These are phyloP conservation scores for Rhegmatorhina hoffmannsi DNA, from an alignment of 2,113 vertebrate species.

Conservation along the genomic window DNA sequence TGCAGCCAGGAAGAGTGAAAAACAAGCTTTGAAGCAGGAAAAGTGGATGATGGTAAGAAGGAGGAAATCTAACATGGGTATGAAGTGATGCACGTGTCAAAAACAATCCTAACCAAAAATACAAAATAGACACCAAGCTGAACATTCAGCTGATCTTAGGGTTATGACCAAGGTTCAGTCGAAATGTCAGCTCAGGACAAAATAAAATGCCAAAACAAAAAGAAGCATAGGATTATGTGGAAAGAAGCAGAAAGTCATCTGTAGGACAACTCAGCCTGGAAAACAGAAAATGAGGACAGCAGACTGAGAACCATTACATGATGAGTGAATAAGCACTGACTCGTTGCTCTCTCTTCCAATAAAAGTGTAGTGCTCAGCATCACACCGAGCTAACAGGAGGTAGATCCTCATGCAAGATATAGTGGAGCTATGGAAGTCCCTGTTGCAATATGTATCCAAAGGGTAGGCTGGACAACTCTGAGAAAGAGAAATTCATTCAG, in stretches of 20 bases:
- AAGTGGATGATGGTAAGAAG: neutral
- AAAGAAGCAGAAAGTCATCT: neutral
- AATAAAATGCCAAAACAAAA: neutral
- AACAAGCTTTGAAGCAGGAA: neutral
- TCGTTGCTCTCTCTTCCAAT: neutral
- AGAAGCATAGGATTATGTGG: neutral
- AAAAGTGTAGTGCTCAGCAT: neutral
- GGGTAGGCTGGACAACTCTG: neutral
- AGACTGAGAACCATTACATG: neutral
- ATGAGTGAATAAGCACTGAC: slow-evolving; percentile 15
- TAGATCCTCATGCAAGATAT: neutral
- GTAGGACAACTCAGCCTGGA: neutral
- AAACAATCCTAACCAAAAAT: neutral
- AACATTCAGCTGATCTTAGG: neutral
- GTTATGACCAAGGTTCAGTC: neutral
- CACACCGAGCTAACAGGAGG: neutral
- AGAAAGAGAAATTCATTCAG: neutral
- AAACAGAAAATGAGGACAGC: neutral
- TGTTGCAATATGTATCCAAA: neutral
- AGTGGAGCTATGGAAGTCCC: neutral
- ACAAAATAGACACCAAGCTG: neutral
- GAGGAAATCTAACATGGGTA: neutral
- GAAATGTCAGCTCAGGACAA: neutral
- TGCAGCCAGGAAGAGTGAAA: neutral
- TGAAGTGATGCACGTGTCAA: neutral